These are phyloP conservation scores for Oreonectes daqikongensis DNA, from an alignment of 2,797 vertebrate species.

Conservation along the genomic window DNA sequence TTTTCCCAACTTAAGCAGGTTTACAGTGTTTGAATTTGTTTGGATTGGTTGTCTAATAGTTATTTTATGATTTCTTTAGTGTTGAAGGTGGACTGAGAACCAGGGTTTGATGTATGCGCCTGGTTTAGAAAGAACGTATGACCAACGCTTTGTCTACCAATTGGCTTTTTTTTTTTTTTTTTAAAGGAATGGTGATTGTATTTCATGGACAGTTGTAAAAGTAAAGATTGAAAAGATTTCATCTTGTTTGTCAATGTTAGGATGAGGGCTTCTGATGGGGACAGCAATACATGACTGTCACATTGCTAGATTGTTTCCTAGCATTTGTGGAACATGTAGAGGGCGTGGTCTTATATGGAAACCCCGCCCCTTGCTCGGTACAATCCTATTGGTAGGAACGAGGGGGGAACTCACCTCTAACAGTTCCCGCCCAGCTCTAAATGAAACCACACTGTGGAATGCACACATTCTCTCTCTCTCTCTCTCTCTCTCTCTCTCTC, in stretches of 20 bases:
- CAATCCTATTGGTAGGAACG: constrained; percentile 63
- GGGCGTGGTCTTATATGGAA: constrained; percentile 55
- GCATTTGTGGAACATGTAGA: constrained; percentile 59
- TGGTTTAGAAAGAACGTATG: constrained; percentile 48
- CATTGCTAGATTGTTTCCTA: constrained; percentile 66
- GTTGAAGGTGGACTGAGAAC: not conserved
- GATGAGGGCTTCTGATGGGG: constrained; percentile 51
- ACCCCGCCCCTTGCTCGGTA: constrained; percentile 61
- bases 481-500: constrained; percentile 51
- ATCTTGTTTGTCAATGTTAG: not conserved
- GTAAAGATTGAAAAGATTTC: no score
- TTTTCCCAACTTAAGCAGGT: no score
- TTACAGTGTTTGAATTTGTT: no score
- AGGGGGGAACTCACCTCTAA: constrained; percentile 61
- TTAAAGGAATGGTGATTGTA: no score
- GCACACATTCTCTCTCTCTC: constrained; percentile 55
- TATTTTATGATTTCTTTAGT: constrained; percentile 12
- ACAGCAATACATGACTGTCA: constrained; percentile 45
- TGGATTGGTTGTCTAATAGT: constrained; percentile 22
- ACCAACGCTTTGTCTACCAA: no score
- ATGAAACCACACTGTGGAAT: constrained; percentile 76
- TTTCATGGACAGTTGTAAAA: no score
- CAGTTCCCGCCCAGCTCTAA: constrained; percentile 70
- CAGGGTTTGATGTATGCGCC: constrained; percentile 24
- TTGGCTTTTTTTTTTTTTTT: no score